Evolutionary conservation across 2,888 invertebrate genomes (phyloP), one percentile per base, ranked within the genome.

Genomic region (Pachydiplax longipennis): DNA sequence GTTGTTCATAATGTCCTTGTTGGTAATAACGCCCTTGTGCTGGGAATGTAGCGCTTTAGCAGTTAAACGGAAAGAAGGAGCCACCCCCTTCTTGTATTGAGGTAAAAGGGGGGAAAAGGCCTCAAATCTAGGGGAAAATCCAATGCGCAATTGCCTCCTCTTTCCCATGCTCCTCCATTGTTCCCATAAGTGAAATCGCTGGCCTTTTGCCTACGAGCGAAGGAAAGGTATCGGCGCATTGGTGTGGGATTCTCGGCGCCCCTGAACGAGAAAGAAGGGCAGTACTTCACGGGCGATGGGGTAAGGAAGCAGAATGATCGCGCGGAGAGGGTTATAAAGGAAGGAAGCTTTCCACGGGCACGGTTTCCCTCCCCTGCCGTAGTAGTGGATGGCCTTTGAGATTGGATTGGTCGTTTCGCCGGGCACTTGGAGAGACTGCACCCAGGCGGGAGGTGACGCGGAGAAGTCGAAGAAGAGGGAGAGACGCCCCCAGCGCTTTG

Each of bases 341-440:
- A 61, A 87, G 61, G 87, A 61, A 61, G 87, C 61, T 53, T 83
- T 83, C 53, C 82, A 82, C 13, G 25, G 31, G 37, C 37, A 37
- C 37, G 83, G 31, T 53, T 31, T 22, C n/a, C n/a, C 40, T 25
- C 18, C 48, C 15, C 10, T 87, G 53, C 83, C 65, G 18, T 13
- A 10, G 10, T 37, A 61, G 58, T 87, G 87, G 87, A 87, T 87
- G 58, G 87, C 87, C 87, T 65, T 87, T 35, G 87, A 87, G 87
- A 87, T 87, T 87, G 87, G 87, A 87, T 87, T 87, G 87, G 87
- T 87, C 87, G 87, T 65, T 87, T 65, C 35, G 61, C 37, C 53
- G 83, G 83, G 83, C 83, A 83, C 35, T 83, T 83, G 58, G 58
- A 37, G 83, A 58, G 58, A 58, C 83, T 83, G 58, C 87, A 37